These are phyloP conservation scores for Oscheius onirici DNA, from an alignment of 2,888 invertebrate species.

Conservation along the genomic window DNA sequence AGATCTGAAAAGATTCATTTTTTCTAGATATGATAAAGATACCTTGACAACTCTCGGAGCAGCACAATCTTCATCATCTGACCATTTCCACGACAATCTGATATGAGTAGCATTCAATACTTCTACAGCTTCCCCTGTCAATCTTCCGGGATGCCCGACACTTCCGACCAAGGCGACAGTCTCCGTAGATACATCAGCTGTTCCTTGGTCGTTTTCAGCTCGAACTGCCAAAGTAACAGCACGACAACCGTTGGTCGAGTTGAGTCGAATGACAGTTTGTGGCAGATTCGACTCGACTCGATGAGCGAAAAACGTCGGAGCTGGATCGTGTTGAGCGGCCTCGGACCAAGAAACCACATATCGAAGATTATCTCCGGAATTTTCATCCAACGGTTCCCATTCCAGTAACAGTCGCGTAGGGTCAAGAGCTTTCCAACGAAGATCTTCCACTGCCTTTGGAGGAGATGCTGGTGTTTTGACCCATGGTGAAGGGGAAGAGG, in stretches of 20 bases:
- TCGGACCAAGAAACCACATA: conserved; percentile 66
- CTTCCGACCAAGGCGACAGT: conserved; percentile 56
- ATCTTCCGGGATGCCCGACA: not conserved
- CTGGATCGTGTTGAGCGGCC: conserved; percentile 11
- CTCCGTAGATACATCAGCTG: conserved; percentile 54
- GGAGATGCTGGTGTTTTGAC: conserved; percentile 59
- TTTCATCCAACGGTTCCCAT: conserved; percentile 65
- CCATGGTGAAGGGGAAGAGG: conserved; percentile 63
- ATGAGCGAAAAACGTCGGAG: conserved; percentile 24
- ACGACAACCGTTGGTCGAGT: conserved; percentile 51
- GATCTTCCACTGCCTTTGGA: conserved; percentile 48
- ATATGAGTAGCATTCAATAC: conserved; percentile 22
- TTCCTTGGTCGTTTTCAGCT: conserved; percentile 64
- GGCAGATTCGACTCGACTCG: conserved; percentile 42
- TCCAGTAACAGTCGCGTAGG: conserved; percentile 60
- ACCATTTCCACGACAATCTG: conserved; percentile 22
- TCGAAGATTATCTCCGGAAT: conserved; percentile 52
- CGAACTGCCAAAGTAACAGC: conserved; percentile 61
- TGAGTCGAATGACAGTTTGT: conserved; percentile 46
- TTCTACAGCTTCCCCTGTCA: not conserved
- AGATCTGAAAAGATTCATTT: not conserved
- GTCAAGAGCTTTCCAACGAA: conserved; percentile 62
- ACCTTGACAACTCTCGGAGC: conserved; percentile 18
- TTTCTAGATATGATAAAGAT: not conserved
- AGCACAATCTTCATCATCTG: conserved; percentile 30